phyloP scores from a whole-genome alignment of 2,797 vertebrate genomes.

The Otolemur crassicaudatus region DNA sequence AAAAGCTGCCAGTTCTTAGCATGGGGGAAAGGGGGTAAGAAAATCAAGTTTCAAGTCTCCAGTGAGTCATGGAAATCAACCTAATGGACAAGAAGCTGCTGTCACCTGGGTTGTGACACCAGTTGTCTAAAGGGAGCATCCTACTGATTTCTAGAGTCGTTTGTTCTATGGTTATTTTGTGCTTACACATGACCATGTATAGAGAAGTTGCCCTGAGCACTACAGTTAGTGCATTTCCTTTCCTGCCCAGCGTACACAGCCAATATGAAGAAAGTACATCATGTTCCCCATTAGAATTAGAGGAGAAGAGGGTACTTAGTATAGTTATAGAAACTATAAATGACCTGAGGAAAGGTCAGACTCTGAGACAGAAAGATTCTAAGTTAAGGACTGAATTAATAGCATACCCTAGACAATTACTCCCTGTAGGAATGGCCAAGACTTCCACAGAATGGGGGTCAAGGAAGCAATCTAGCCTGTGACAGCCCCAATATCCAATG shows the following conservation, averaged over 20 bases:
- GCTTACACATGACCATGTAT: background rate
- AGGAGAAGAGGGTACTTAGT: background rate
- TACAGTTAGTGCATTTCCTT: background rate
- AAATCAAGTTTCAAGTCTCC: slow-evolving; percentile 44
- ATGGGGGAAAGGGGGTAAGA: background rate
- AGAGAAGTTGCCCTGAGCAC: background rate
- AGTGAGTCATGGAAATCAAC: slow-evolving; percentile 40
- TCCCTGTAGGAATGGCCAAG: background rate
- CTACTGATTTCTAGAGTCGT: background rate
- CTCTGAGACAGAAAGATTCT: background rate
- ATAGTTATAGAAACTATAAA: slow-evolving; percentile 8
- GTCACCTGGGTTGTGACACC: background rate
- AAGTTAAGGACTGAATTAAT: slow-evolving; percentile 27
- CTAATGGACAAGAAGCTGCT: background rate
- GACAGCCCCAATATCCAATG: background rate
- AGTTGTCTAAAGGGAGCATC: background rate
- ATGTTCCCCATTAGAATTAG: background rate
- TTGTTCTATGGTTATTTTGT: background rate
- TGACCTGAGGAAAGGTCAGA: background rate
- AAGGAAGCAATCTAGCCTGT: background rate
- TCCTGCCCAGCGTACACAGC: background rate
- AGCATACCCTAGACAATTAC: background rate
- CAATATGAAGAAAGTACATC: background rate
- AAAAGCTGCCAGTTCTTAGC: slow-evolving; percentile 51
- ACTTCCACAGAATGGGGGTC: background rate